Evolutionary conservation across 2,888 invertebrate species (phyloP).

Genomic region (Leptothorax acervorum): DNA sequence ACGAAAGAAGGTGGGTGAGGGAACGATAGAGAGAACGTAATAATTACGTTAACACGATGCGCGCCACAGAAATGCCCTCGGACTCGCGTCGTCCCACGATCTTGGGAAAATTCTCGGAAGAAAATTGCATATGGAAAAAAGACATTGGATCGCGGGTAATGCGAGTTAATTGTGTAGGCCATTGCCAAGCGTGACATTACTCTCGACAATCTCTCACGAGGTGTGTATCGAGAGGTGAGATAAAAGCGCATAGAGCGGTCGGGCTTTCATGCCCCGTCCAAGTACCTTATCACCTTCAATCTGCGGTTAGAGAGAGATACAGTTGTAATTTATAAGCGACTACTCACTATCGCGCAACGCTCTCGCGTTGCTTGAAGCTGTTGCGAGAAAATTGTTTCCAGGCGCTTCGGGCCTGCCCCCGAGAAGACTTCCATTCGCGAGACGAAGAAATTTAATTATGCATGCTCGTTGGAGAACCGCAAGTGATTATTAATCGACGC

Average conservation of each 20-base stretch:
- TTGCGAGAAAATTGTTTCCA: constrained; percentile 37
- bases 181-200: constrained; percentile 53
- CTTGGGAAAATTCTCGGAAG: constrained; percentile 43
- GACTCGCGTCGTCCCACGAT: constrained; percentile 25
- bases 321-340: constrained; percentile 62
- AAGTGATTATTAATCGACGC: constrained; percentile 19
- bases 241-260: constrained; percentile 15
- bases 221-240: constrained; percentile 41
- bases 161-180: constrained; percentile 59
- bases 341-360: constrained; percentile 56
- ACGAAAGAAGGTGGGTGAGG: constrained; percentile 60
- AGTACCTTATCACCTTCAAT: constrained; percentile 57
- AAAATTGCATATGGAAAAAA: constrained; percentile 42
- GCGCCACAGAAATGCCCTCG: constrained; percentile 4
- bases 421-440: neutral
- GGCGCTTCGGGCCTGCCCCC: constrained; percentile 18
- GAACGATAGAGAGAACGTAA: constrained; percentile 60
- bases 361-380: constrained; percentile 25
- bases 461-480: constrained; percentile 1
- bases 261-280: neutral
- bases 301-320: constrained; percentile 48
- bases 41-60: constrained; percentile 65
- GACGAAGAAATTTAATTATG: constrained; percentile 36
- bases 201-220: constrained; percentile 49
- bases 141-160: constrained; percentile 47